phyloP scores from a whole-genome alignment of 2,888 invertebrate species.

The Cordylochernes scorpioides region DNA sequence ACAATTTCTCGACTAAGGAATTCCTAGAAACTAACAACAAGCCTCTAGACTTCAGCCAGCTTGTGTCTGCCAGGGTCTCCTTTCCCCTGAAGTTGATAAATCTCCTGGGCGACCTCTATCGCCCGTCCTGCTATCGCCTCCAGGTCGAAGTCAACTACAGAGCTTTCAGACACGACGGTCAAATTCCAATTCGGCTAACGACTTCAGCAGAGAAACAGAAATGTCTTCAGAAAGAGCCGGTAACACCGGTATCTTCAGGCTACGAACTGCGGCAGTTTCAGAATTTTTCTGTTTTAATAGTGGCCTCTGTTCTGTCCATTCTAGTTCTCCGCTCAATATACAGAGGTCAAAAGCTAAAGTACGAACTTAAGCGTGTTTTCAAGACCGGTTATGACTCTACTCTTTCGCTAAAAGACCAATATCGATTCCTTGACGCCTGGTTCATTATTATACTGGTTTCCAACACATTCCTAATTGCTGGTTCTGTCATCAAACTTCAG shows the following conservation, averaged over 20 bases:
- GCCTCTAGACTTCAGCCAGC: slow-evolving; percentile 44
- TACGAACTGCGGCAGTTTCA: slow-evolving; percentile 13
- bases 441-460: slow-evolving; percentile 87
- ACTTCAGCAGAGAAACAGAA: slow-evolving; percentile 44
- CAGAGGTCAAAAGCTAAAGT: slow-evolving; percentile 45
- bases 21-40: slow-evolving; percentile 35
- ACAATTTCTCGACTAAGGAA: slow-evolving; percentile 22
- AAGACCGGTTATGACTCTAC: slow-evolving; percentile 35
- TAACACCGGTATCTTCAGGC: slow-evolving; percentile 4
- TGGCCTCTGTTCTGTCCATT: slow-evolving; percentile 37
- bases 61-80: slow-evolving; percentile 40
- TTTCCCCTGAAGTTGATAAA: slow-evolving; percentile 67
- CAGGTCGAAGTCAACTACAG: slow-evolving; percentile 43
- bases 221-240: slow-evolving; percentile 43
- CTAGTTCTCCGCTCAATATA: slow-evolving; percentile 72
- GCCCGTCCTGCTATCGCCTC: slow-evolving; percentile 74
- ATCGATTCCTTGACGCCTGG: slow-evolving; percentile 88
- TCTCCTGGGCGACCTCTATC: slow-evolving; percentile 54
- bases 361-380: slow-evolving; percentile 32
- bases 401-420: slow-evolving; percentile 43
- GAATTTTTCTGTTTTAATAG: slow-evolving; percentile 20
- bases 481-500: slow-evolving; percentile 74
- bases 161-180: slow-evolving; percentile 78
- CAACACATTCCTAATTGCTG: slow-evolving; percentile 67
- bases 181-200: slow-evolving; percentile 51